A percentile compares a stretch with the other conserved stretches of the same genome.
These are phyloP conservation scores for Manacus vitellinus DNA, from an alignment of 2,113 vertebrate genomes.

Conservation along the genomic window DNA sequence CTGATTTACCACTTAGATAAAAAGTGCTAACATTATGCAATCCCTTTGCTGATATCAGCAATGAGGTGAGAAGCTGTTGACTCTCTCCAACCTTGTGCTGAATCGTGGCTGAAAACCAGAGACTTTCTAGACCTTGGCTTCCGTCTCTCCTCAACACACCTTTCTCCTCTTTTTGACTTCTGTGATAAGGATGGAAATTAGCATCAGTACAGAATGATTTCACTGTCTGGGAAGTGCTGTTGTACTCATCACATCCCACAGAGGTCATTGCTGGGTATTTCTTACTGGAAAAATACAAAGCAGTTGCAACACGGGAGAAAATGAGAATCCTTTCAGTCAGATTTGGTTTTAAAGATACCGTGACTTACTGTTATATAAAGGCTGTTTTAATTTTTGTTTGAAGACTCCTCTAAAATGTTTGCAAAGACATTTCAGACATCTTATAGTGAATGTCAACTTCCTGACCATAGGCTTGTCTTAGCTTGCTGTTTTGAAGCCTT, in stretches of 20 bases:
- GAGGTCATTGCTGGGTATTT: neutral
- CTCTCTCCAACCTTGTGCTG: neutral
- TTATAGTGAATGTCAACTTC: neutral
- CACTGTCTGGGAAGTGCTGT: neutral
- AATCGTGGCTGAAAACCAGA: neutral
- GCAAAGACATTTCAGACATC: neutral
- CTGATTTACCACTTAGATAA: constrained; percentile 16
- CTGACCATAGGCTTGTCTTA: neutral
- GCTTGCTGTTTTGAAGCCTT: neutral
- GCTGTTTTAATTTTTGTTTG: neutral
- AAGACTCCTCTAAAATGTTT: neutral
- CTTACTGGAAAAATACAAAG: neutral
- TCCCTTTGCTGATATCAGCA: neutral
- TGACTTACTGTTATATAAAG: neutral
- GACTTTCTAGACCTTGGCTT: neutral
- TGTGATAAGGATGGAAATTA: neutral
- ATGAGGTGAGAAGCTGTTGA: neutral
- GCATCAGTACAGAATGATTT: neutral
- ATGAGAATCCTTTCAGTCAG: neutral
- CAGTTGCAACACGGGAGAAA: neutral
- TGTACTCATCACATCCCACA: neutral
- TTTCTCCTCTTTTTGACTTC: neutral
- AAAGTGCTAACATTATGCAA: neutral
- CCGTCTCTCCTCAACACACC: neutral
- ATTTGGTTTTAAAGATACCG: neutral